Base-by-base conservation (phyloP, 2,797 vertebrate species). In the Microhierax caerulescens region DNA sequence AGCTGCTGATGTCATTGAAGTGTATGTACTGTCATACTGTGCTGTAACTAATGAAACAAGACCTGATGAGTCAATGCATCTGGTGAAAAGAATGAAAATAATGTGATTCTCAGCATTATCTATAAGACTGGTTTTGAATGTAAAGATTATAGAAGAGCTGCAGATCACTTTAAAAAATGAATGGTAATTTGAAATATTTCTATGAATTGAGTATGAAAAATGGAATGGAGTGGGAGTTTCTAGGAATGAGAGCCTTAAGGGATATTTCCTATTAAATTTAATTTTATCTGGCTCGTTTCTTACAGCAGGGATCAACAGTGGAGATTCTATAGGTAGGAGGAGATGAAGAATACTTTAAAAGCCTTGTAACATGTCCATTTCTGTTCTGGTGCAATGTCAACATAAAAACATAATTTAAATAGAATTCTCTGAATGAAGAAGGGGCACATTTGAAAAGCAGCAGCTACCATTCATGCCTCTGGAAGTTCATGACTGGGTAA, bases 81-180 rank as follows among this genome's bases (percentile, higher is more conserved):
- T 89, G 53, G 32, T 50, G 28, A 81, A 85, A 97, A 88, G 18
- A 91, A 82, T 69, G 28, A 85, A 90, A 95, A 88, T 32, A 73
- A 80, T 19, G 10, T 34, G 22, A 63, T 93, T 90, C 65, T 70
- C 74, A 93, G 7, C 41, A 70, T 34, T 88, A 72, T 43, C 8
- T 56, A 43, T 41, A 72, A 84, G 24, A 47, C 18, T 0, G 5
- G 5, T 75, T 95, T 60, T 77, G n/a, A 79, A 70, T 28, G 10
- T 13, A 20, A 87, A 47, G 22, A 43, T 75, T 76, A 63, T 68
- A 64, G 82, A 80, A 74, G 28, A 56, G 8, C 7, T 64, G 39
- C 7, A 23, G 30, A 48, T n/a, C 6, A 48, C 13, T 45, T 19
- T 9, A 73, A 57, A 69, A 81, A 88, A 23, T 6, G 2, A 57